phyloP scores from a whole-genome alignment of 1,140 invertebrate species.

The Eciton burchellii region DNA sequence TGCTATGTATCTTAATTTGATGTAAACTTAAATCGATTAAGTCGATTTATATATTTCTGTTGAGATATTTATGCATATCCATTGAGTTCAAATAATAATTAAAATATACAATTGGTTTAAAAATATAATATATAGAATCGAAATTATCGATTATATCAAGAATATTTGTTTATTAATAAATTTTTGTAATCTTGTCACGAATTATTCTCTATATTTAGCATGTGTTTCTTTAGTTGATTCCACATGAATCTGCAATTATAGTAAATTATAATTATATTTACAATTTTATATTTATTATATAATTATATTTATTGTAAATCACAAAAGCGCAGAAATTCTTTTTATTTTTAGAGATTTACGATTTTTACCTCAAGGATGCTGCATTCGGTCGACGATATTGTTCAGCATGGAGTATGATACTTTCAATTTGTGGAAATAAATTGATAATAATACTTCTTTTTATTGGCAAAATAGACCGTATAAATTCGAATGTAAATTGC shows the following conservation, averaged over 20 bases:
- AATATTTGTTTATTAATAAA: constrained; percentile 63
- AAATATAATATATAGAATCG: constrained; percentile 42
- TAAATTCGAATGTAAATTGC: constrained; percentile 76
- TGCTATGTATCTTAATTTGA: neutral
- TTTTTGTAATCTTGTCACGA: constrained; percentile 57
- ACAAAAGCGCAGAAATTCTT: constrained; percentile 8
- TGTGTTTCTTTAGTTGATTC: constrained; percentile 64
- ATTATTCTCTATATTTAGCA: constrained; percentile 44
- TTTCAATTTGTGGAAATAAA: constrained; percentile 72
- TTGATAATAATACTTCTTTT: constrained; percentile 68
- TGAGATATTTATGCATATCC: constrained; percentile 4
- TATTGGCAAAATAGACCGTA: constrained; percentile 69
- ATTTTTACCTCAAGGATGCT: constrained; percentile 77
- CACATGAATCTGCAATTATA: constrained; percentile 72
- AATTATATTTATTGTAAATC: neutral
- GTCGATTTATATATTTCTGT: constrained; percentile 8
- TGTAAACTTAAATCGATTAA: neutral
- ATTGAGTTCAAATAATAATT: constrained; percentile 31
- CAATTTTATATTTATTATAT: neutral
- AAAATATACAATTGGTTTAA: constrained; percentile 31
- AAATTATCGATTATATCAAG: constrained; percentile 40
- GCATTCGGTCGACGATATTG: constrained; percentile 70
- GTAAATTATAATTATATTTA: neutral
- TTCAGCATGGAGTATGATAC: constrained; percentile 74
- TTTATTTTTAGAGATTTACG: constrained; percentile 19